These are phyloP conservation scores for Saguinus midas DNA, from an alignment of 2,113 vertebrate species.

Conservation along the genomic window DNA sequence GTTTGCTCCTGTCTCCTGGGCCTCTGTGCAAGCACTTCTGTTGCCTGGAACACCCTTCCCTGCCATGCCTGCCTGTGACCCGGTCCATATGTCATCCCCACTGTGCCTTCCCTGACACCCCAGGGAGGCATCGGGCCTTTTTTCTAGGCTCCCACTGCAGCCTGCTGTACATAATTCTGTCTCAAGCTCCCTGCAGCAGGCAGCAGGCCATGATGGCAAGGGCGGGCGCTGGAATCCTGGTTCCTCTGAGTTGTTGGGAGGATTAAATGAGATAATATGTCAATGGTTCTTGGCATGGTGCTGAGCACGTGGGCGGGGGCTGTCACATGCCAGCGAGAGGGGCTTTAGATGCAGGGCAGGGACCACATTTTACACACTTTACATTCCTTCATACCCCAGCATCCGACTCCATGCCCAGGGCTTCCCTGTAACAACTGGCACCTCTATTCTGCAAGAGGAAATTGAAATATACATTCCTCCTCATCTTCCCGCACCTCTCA, in stretches of 20 bases:
- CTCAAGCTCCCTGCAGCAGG: neutral
- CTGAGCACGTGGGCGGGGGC: neutral
- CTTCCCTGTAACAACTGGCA: neutral
- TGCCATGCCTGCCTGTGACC: neutral
- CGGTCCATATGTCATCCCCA: neutral
- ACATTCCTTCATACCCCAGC: neutral
- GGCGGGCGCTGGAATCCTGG: neutral
- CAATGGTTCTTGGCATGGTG: neutral
- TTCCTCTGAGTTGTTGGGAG: neutral
- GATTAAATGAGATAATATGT: slow-evolving; percentile 48
- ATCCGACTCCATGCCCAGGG: neutral
- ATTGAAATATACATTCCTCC: neutral
- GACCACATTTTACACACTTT: neutral
- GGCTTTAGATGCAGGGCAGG: neutral
- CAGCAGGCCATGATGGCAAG: neutral
- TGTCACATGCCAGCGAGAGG: neutral
- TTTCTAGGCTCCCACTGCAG: neutral
- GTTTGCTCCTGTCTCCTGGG: neutral
- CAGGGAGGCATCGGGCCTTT: neutral
- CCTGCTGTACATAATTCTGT: neutral
- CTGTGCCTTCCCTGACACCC: neutral
- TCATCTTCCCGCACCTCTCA: neutral
- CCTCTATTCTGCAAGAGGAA: neutral
- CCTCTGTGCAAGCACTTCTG: neutral
- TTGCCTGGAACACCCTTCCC: neutral